These are phyloP conservation scores for Axea sp. DNA, from an alignment of 2,888 invertebrate genomes.

Conservation along the genomic window DNA sequence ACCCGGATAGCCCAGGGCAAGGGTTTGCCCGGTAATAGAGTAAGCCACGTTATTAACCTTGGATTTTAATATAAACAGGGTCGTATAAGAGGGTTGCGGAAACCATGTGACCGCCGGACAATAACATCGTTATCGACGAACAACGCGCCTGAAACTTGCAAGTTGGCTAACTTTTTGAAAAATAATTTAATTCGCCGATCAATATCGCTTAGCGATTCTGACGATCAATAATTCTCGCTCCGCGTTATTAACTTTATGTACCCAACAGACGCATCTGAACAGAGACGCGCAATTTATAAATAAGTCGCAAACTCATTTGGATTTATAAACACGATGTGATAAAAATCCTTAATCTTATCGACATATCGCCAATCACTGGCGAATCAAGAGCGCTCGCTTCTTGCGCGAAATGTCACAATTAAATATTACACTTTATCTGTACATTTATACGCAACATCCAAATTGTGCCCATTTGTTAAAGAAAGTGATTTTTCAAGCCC, in stretches of 20 bases:
- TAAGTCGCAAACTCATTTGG: conserved; percentile 37
- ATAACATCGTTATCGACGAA: conserved; percentile 72
- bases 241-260: no score
- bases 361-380: background rate
- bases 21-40: conserved; percentile 76
- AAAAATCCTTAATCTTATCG: conserved; percentile 15
- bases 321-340: conserved; percentile 13
- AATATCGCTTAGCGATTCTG: conserved; percentile 13
- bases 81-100: conserved; percentile 57
- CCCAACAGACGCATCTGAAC: no score
- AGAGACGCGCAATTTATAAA: conserved; percentile 19
- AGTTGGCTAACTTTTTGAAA: conserved; percentile 50
- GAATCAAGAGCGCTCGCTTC: no score
- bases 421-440: no score
- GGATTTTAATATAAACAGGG: conserved; percentile 77
- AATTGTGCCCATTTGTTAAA: no score
- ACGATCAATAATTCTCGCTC: conserved; percentile 35
- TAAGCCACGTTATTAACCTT: conserved; percentile 76
- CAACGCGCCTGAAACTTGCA: conserved; percentile 42
- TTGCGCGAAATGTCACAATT: no score
- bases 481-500: no score
- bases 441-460: no score
- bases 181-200: conserved; percentile 41
- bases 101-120: conserved; percentile 72
- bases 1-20: no score